Evolutionary conservation across 2,113 vertebrate species (phyloP).

Genomic region (Phrynocephalus versicolor): DNA sequence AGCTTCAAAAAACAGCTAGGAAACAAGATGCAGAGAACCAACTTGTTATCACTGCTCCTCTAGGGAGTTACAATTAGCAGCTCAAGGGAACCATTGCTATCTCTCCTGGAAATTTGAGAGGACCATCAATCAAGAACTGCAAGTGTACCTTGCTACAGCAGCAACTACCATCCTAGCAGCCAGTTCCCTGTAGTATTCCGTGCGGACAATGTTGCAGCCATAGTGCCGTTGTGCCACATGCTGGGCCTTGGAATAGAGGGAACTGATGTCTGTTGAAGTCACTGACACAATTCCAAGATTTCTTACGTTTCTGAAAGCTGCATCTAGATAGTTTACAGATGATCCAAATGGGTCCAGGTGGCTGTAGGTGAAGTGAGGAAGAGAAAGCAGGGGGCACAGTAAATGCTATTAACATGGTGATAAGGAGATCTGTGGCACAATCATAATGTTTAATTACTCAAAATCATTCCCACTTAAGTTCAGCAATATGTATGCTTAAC

Average conservation of each 20-base stretch:
- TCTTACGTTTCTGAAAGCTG: slow-evolving; percentile 91
- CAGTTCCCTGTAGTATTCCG: slow-evolving; percentile 94
- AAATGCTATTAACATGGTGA: background rate
- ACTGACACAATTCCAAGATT: slow-evolving; percentile 94
- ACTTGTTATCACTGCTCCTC: background rate
- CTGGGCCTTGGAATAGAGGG: slow-evolving; percentile 91
- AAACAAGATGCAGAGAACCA: background rate
- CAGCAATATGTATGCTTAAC: background rate
- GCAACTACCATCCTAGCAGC: slow-evolving; percentile 89
- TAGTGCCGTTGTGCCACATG: slow-evolving; percentile 94
- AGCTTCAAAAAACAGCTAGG: background rate
- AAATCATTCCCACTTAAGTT: background rate
- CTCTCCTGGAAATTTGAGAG: background rate
- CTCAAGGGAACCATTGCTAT: background rate
- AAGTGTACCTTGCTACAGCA: slow-evolving; percentile 85
- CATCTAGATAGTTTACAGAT: slow-evolving; percentile 93
- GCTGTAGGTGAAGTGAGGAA: slow-evolving; percentile 68
- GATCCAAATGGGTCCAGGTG: slow-evolving; percentile 95
- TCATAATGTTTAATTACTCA: background rate
- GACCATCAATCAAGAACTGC: background rate
- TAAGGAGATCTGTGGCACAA: background rate
- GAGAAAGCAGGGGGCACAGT: slow-evolving; percentile 7
- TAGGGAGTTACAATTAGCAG: too few species aligned
- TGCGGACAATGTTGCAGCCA: slow-evolving; percentile 89
- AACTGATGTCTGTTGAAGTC: slow-evolving; percentile 92